These are phyloP conservation scores for Notothenia coriiceps DNA, from an alignment of 2,113 vertebrate species.

Conservation along the genomic window DNA sequence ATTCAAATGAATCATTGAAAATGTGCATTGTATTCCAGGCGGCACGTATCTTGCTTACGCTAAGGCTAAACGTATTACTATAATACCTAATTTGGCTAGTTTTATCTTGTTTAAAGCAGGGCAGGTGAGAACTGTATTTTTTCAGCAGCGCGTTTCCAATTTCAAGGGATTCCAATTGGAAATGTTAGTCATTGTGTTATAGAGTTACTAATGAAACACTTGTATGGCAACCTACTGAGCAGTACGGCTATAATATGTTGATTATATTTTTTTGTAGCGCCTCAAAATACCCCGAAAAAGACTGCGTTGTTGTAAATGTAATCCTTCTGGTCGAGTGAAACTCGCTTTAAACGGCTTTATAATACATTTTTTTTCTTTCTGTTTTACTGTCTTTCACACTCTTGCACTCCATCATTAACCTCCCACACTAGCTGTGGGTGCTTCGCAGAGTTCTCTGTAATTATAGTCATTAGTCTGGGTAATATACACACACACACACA, in stretches of 20 bases:
- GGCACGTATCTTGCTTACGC: neutral
- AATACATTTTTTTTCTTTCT: neutral
- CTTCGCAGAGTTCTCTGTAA: slow-evolving; percentile 71
- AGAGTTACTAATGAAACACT: neutral
- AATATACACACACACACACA: slow-evolving; percentile 59
- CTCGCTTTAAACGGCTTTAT: neutral
- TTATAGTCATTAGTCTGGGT: slow-evolving; percentile 80
- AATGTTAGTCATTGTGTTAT: neutral
- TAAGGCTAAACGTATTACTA: neutral
- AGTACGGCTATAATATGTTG: neutral
- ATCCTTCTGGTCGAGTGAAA: neutral
- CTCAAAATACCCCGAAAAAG: neutral
- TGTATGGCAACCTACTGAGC: too few species aligned
- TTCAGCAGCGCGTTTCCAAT: neutral
- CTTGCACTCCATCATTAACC: slow-evolving; percentile 74
- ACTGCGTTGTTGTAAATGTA: neutral
- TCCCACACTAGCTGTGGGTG: slow-evolving; percentile 78
- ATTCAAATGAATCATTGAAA: neutral
- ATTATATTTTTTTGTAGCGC: neutral
- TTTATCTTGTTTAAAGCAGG: neutral
- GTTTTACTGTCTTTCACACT: slow-evolving; percentile 52
- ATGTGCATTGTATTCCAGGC: neutral
- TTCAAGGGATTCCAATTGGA: neutral
- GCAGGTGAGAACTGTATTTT: neutral
- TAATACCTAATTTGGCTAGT: neutral